Conservation (phyloP, 2,113 vertebrate species). For the Cnemophilus loriae region DNA sequence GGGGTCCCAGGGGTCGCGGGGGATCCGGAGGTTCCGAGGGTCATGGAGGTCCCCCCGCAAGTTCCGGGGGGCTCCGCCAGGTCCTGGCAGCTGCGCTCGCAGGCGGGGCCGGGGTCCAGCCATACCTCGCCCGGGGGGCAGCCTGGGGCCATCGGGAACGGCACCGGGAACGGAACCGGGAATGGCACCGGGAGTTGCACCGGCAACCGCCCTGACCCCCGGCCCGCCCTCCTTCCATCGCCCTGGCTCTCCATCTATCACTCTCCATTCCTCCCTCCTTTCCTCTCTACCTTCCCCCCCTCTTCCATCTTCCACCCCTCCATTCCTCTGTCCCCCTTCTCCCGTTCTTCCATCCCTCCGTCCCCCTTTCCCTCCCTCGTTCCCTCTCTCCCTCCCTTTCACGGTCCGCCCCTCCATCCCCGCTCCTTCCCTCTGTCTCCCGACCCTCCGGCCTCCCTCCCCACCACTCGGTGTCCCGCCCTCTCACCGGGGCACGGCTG, state of each 20-base stretch:
- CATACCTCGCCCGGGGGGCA: neutral
- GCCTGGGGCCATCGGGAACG: no score
- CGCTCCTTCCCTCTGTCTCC: neutral
- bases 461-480: neutral
- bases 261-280: neutral
- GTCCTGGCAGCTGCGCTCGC: neutral
- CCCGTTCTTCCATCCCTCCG: neutral
- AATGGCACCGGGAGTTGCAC: neutral
- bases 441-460: no score
- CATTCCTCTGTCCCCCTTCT: neutral
- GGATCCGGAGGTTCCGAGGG: neutral
- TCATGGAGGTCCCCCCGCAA: neutral
- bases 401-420: neutral
- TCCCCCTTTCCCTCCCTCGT: neutral
- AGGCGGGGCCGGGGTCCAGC: neutral
- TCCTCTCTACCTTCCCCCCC: neutral
- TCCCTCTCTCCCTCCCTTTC: no score
- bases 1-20: neutral
- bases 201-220: no score
- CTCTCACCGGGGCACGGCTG: constrained; percentile 74
- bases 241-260: no score
- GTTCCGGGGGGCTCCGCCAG: neutral
- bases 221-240: no score
- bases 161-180: neutral
- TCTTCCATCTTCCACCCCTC: neutral